These are phyloP conservation scores for Escarpia spicata DNA, from an alignment of 2,888 invertebrate genomes.

Conservation along the genomic window DNA sequence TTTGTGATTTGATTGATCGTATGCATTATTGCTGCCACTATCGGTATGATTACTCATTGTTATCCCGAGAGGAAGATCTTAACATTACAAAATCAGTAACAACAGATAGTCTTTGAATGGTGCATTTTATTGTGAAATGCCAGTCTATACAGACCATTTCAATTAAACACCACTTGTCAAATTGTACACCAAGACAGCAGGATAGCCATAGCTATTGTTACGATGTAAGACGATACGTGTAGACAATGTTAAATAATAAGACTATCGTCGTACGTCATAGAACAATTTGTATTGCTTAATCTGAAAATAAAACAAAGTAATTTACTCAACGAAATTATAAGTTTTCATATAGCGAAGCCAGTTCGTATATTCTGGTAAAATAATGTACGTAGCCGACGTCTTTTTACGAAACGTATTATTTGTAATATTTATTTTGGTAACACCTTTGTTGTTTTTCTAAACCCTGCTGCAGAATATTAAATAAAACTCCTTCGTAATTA, in stretches of 20 bases:
- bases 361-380: background rate
- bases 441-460: no score
- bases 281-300: background rate
- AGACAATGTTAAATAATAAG: background rate
- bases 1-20: no score
- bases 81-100: background rate
- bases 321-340: background rate
- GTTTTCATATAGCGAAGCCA: background rate
- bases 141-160: background rate
- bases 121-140: background rate
- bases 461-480: no score
- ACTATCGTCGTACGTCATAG: background rate
- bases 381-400: background rate
- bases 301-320: background rate
- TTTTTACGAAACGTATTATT: background rate
- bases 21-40: no score
- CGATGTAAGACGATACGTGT: background rate
- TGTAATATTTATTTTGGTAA: background rate
- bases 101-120: background rate
- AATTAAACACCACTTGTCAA: background rate
- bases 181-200: background rate
- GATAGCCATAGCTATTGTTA: background rate
- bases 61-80: background rate
- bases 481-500: no score
- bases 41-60: no score